phyloP scores from a whole-genome alignment of 1,140 invertebrate species.

The Euborellia annulipes region DNA sequence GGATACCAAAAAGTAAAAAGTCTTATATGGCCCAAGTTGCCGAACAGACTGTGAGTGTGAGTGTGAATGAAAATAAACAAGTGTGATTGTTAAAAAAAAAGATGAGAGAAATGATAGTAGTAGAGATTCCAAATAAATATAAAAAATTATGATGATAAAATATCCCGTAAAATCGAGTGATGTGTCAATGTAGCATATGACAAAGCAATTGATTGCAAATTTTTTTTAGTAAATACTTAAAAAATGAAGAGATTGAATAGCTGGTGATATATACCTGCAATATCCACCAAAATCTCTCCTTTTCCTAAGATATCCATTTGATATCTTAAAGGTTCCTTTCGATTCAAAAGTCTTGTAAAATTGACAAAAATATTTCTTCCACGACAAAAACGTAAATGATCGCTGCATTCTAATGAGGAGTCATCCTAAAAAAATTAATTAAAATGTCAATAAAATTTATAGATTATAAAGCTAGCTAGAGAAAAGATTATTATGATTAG shows the following conservation, averaged over 20 bases:
- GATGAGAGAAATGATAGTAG: not conserved
- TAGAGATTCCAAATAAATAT: not conserved
- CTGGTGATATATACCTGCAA: conserved; percentile 35
- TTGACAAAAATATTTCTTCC: conserved; percentile 84
- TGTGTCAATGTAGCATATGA: not conserved
- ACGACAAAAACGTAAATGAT: conserved; percentile 78
- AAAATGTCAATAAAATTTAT: conserved; percentile 4
- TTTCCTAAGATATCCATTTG: conserved; percentile 80
- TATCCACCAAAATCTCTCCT: conserved; percentile 73
- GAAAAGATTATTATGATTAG: too few relatives aligned
- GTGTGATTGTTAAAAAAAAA: not conserved
- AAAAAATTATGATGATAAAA: not conserved
- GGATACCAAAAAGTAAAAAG: too few relatives aligned
- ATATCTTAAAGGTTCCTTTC: conserved; percentile 66
- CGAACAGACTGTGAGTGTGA: too few relatives aligned
- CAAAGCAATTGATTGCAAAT: not conserved
- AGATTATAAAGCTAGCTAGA: too few relatives aligned
- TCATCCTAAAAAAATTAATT: conserved; percentile 42
- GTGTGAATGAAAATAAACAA: too few relatives aligned
- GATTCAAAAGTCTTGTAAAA: conserved; percentile 58
- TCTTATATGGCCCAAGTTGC: too few relatives aligned
- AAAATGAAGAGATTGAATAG: not conserved
- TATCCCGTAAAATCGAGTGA: not conserved
- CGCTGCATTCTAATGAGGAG: conserved; percentile 76
- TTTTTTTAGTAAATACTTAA: not conserved